These are phyloP conservation scores for Athalia circularis DNA, from an alignment of 2,888 invertebrate genomes.

Conservation along the genomic window DNA sequence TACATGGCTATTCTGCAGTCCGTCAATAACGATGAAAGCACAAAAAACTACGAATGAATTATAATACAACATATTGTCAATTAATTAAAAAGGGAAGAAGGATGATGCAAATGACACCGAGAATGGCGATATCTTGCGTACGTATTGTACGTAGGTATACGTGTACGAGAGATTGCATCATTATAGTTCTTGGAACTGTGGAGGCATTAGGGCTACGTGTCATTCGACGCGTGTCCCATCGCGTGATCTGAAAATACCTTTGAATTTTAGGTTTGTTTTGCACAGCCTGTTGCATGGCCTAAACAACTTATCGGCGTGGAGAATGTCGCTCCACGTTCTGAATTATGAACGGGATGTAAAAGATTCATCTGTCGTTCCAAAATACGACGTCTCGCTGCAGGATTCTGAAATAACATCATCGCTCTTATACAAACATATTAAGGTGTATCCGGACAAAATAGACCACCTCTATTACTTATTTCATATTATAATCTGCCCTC, in stretches of 20 bases:
- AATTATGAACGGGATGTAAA: neutral
- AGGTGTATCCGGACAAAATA: too few species aligned
- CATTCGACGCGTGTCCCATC: conserved; percentile 1
- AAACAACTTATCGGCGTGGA: neutral
- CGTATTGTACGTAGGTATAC: too few species aligned
- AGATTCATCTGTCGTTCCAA: neutral
- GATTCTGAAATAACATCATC: too few species aligned
- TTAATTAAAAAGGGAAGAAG: neutral
- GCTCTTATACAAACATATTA: too few species aligned
- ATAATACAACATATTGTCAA: neutral
- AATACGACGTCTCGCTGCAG: too few species aligned
- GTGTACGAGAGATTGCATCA: neutral
- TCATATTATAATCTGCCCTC: too few species aligned
- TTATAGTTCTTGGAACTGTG: neutral
- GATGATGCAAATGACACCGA: neutral
- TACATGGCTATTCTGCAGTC: too few species aligned
- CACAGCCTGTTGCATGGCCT: conserved; percentile 5
- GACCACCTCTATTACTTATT: too few species aligned
- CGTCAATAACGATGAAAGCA: too few species aligned
- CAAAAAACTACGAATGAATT: too few species aligned
- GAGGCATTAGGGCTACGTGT: neutral
- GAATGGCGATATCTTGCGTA: neutral
- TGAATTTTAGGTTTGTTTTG: conserved; percentile 3
- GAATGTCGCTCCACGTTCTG: neutral
- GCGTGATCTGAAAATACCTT: conserved; percentile 16